A percentile compares a stretch with the other conserved stretches of the same genome.
Conservation (phyloP, 2,888 invertebrate genomes). For the Chalcosyrphus nemorum region DNA sequence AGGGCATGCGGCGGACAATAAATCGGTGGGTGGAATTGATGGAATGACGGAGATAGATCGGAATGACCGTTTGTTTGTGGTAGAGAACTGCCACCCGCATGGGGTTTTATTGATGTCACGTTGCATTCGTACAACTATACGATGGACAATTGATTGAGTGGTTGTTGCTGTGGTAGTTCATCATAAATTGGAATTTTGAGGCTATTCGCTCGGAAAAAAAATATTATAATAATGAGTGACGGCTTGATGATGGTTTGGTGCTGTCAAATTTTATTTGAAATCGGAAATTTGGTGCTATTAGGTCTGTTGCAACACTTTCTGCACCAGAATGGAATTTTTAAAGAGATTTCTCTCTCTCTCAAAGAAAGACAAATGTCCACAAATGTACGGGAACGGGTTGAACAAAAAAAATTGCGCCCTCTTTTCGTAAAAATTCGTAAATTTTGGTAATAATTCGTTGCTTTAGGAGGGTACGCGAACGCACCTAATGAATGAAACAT, state of each 20-base stretch:
- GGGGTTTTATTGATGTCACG: background rate
- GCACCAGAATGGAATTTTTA: no score
- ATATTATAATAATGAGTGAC: background rate
- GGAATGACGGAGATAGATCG: conserved; percentile 22
- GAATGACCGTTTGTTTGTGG: conserved; percentile 15
- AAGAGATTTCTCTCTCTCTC: no score
- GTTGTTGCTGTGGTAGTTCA: conserved; percentile 8
- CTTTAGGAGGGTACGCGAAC: no score
- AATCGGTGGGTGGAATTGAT: conserved; percentile 42
- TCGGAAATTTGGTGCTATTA: no score
- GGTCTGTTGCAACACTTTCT: no score
- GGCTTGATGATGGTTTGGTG: background rate
- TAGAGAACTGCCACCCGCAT: conserved; percentile 34
- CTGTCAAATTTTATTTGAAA: conserved; percentile 28
- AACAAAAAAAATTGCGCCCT: no score
- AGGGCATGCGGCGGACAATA: conserved; percentile 42
- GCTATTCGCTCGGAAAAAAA: background rate
- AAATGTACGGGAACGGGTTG: no score
- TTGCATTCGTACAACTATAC: background rate
- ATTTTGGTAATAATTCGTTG: no score
- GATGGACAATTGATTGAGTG: conserved; percentile 30
- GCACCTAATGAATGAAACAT: no score
- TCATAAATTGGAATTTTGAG: conserved; percentile 21
- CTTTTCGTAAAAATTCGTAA: no score
- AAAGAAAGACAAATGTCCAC: no score